These are phyloP conservation scores for Polypterus bichir DNA, from an alignment of 2,113 vertebrate species.

Conservation along the genomic window DNA sequence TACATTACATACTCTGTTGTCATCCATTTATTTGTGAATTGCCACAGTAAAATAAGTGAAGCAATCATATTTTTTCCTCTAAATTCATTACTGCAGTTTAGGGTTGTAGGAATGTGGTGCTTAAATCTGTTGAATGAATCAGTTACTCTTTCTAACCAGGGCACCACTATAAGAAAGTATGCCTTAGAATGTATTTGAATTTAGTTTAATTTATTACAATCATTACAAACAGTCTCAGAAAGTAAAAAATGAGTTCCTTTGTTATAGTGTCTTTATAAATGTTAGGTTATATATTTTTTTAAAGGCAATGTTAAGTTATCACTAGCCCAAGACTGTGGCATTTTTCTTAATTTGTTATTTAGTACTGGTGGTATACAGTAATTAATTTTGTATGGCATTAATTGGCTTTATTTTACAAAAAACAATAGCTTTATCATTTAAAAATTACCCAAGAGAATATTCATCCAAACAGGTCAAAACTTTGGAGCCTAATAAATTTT, in stretches of 20 bases:
- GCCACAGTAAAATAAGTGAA: too few relatives aligned
- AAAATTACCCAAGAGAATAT: background rate
- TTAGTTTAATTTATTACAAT: conserved; percentile 12
- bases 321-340: background rate
- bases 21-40: too few relatives aligned
- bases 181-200: conserved; percentile 1
- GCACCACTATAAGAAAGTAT: conserved; percentile 7
- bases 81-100: too few relatives aligned
- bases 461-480: background rate
- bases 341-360: background rate
- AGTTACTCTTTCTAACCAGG: background rate
- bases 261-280: too few relatives aligned
- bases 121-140: too few relatives aligned
- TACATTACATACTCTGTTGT: too few relatives aligned
- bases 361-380: background rate
- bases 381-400: background rate
- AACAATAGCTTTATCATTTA: background rate
- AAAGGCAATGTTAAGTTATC: background rate
- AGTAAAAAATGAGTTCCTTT: too few relatives aligned
- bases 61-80: too few relatives aligned
- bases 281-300: too few relatives aligned
- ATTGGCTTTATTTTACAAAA: background rate
- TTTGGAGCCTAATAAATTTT: background rate
- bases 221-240: background rate
- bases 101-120: too few relatives aligned